Percentiles rank a stretch among this genome's conserved stretches.
phyloP scores from a whole-genome alignment of 2,113 vertebrate species.

The Aptenodytes forsteri region DNA sequence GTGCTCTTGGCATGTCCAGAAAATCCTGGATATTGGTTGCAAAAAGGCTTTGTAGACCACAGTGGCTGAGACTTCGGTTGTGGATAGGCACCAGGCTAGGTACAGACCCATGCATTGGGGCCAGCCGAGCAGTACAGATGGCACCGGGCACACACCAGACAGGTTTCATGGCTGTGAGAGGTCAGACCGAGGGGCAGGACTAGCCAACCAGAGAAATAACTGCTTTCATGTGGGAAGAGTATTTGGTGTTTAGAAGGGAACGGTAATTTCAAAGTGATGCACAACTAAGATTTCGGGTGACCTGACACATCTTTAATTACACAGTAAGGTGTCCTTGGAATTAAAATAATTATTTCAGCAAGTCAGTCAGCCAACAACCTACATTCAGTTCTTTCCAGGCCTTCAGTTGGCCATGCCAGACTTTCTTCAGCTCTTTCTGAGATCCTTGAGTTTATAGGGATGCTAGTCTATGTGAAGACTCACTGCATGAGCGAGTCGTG shows the following conservation, averaged over 20 bases:
- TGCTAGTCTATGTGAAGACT: not conserved
- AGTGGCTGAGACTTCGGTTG: not conserved
- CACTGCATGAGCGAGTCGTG: not conserved
- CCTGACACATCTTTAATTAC: not conserved
- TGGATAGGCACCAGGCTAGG: not conserved
- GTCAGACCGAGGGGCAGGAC: not conserved
- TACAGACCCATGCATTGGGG: not conserved
- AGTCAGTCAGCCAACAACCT: not conserved
- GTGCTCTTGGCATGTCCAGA: not conserved
- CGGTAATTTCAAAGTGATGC: not conserved
- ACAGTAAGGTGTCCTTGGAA: not conserved
- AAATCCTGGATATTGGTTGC: not conserved
- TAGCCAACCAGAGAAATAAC: not conserved
- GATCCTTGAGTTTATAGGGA: not conserved
- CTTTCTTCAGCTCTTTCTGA: not conserved
- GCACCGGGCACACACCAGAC: not conserved
- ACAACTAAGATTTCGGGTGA: not conserved
- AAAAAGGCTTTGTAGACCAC: not conserved
- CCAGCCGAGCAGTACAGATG: not conserved
- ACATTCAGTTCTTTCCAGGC: not conserved
- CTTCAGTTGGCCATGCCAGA: not conserved
- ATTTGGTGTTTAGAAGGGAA: not conserved
- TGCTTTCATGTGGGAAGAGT: not conserved
- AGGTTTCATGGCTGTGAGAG: not conserved
- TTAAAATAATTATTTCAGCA: not conserved